phyloP scores from a whole-genome alignment of 2,113 vertebrate species.

The Lagopus muta region DNA sequence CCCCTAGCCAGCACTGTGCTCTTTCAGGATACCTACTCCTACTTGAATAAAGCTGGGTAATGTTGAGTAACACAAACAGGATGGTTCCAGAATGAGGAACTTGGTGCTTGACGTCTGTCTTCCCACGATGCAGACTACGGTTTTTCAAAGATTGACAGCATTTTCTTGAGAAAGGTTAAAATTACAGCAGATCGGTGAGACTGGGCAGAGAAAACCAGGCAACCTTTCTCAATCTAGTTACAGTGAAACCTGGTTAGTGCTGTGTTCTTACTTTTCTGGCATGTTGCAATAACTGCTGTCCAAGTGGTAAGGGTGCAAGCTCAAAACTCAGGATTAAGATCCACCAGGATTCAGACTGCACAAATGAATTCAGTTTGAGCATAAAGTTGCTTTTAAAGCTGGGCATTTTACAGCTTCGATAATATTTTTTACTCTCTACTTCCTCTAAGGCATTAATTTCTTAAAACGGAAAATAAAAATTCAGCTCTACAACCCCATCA shows the following conservation, averaged over 20 bases:
- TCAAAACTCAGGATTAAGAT: neutral
- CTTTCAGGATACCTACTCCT: neutral
- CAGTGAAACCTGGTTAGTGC: neutral
- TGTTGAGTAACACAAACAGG: neutral
- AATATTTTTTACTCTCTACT: neutral
- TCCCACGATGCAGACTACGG: neutral
- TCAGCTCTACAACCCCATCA: neutral
- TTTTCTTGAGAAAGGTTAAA: neutral
- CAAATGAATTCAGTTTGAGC: neutral
- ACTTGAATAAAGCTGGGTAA: neutral
- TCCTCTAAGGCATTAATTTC: neutral
- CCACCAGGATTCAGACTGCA: neutral
- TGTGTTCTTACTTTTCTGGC: neutral
- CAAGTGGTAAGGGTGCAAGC: neutral
- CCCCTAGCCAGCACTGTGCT: fast-evolving
- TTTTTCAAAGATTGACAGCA: neutral
- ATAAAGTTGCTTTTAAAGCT: neutral
- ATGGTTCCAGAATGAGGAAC: neutral
- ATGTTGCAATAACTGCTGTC: neutral
- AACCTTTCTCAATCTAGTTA: neutral
- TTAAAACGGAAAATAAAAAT: slow-evolving; percentile 14
- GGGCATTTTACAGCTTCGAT: neutral
- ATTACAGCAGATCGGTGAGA: neutral
- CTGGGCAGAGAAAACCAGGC: neutral
- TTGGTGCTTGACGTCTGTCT: neutral